phyloP scores from a whole-genome alignment of 2,888 invertebrate genomes.

The Caradrina clavipalpis region DNA sequence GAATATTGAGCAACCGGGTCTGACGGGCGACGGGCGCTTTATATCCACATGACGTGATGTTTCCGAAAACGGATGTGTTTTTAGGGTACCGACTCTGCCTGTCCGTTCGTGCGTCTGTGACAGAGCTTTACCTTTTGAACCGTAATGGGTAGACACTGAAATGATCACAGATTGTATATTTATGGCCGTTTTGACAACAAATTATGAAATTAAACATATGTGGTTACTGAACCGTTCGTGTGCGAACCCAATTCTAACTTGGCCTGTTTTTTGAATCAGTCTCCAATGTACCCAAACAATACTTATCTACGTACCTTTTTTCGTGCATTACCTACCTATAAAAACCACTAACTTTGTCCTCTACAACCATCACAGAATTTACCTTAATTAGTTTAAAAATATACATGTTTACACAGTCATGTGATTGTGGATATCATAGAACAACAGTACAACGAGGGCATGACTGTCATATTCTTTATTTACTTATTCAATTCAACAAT shows the following conservation, averaged over 20 bases:
- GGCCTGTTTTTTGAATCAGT: too few relatives aligned
- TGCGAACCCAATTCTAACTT: too few relatives aligned
- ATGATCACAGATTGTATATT: too few relatives aligned
- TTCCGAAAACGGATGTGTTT: not conserved
- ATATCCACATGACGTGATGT: slow-evolving; percentile 2
- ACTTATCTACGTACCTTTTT: not conserved
- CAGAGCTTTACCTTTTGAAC: too few relatives aligned
- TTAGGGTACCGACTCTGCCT: not conserved
- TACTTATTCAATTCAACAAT: slow-evolving; percentile 16
- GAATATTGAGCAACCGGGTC: slow-evolving; percentile 8
- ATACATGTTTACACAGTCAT: not conserved
- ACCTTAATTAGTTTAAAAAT: not conserved
- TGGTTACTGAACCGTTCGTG: too few relatives aligned
- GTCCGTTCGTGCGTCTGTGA: too few relatives aligned
- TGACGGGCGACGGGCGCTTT: not conserved
- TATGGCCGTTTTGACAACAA: too few relatives aligned
- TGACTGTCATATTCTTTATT: slow-evolving; percentile 35
- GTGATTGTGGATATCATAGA: slow-evolving; percentile 23
- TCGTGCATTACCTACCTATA: too few relatives aligned
- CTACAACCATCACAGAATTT: not conserved
- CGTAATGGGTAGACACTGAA: too few relatives aligned
- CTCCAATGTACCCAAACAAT: not conserved
- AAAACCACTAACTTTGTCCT: not conserved
- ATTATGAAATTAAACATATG: too few relatives aligned
- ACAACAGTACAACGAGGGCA: slow-evolving; percentile 23